Evolutionary conservation across 1,140 invertebrate species (phyloP), one percentile per base, ranked within the genome.

Genomic region (Archegozetes longisetosus): DNA sequence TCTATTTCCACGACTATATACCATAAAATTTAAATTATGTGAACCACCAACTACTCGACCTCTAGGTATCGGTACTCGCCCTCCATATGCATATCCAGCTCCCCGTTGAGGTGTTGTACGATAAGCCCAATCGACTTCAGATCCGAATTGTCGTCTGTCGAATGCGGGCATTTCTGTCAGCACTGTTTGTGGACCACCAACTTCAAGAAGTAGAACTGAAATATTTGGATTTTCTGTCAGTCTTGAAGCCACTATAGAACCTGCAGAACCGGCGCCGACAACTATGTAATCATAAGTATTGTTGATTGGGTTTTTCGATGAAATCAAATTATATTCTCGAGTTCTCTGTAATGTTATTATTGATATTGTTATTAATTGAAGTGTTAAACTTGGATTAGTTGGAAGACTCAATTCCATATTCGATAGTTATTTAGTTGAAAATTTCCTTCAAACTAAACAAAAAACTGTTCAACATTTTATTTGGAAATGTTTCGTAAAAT

Each of bases 11-110:
- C 88, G 74, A 0, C 89, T 78, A 64, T 91, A 92, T 24, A 88
- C 75, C 87, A 93, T 90, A 1, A 84, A 87, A 68, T 93, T 93
- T 14, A 92, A 71, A 2, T 82, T 80, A 64, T 84, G 87, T 1
- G 80, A 83, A 6, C 81, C 82, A 40, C 81, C 82, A 73, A 72
- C 46, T 9, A 61, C 23, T 47, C 62, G 14, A 22, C 60, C 60
- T 14, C 58, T 22, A 13, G 60, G 60, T 24, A 60, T 48, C 3
- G 6, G 53, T 3, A 61, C 58, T 47, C 55, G 51, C 23, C 2
- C 56, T 25, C 25, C 25, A 25, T 23, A n/a, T 32, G 58, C 22
- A 14, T 25, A 13, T 2, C 47, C 48, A 0, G 26, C 26, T 6
- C 55, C 40, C 2, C 48, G 29, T 48, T 93, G 88, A 0, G 86